Evolutionary conservation across 2,113 vertebrate species (phyloP).

Genomic region (Electrona antarctica): DNA sequence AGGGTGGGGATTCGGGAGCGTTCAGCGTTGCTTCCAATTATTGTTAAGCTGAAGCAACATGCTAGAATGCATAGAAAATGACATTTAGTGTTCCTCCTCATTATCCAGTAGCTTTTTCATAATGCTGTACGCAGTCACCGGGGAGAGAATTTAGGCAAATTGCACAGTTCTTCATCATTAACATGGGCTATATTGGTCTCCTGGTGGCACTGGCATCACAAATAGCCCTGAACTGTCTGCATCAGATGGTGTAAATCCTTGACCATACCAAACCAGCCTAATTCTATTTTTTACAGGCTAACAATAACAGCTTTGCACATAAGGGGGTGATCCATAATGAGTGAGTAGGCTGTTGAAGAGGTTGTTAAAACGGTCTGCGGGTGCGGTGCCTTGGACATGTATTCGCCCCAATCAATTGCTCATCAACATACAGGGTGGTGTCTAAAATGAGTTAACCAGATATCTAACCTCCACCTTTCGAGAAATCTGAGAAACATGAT

Average conservation of each 20-base stretch:
- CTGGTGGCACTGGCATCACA: neutral
- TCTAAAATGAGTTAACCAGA: slow-evolving; percentile 20
- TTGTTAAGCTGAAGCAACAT: slow-evolving; percentile 21
- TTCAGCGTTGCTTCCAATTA: slow-evolving; percentile 29
- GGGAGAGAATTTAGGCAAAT: slow-evolving; percentile 14
- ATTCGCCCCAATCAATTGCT: slow-evolving; percentile 4
- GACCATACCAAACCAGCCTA: neutral
- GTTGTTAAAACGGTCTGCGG: slow-evolving; percentile 4
- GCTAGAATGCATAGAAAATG: slow-evolving; percentile 14
- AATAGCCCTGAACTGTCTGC: slow-evolving; percentile 5
- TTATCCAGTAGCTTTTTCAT: slow-evolving; percentile 10
- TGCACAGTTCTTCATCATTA: slow-evolving; percentile 10
- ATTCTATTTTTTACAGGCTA: neutral
- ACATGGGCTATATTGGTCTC: neutral
- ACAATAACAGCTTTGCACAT: neutral
- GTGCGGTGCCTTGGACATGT: neutral
- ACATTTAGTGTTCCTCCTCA: slow-evolving; percentile 13
- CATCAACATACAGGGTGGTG: neutral
- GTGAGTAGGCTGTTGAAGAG: neutral
- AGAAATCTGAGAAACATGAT: neutral
- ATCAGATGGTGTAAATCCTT: neutral
- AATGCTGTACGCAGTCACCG: neutral
- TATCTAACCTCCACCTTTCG: slow-evolving; percentile 18
- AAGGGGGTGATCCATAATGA: neutral
- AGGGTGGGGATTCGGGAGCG: slow-evolving; percentile 14